phyloP scores from a whole-genome alignment of 2,888 invertebrate genomes.

The Ceramica pisi region DNA sequence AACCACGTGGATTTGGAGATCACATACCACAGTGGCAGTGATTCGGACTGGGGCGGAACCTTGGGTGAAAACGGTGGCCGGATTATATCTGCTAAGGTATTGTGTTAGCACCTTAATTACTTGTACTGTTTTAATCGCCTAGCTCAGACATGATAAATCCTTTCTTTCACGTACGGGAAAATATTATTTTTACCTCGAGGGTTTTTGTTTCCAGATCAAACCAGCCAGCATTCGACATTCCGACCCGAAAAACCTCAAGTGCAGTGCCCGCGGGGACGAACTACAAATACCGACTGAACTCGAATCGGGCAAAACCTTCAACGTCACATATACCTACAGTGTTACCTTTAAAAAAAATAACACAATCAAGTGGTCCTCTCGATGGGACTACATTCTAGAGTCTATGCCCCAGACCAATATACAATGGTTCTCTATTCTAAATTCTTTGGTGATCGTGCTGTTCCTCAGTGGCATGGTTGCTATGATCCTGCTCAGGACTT shows the following conservation, averaged over 20 bases:
- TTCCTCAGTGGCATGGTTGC: constrained; percentile 99
- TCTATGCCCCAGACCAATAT: constrained; percentile 99
- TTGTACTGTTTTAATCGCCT: neutral
- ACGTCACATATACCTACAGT: constrained; percentile 96
- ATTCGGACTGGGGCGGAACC: constrained; percentile 96
- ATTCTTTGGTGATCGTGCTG: constrained; percentile 98
- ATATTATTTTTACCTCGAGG: neutral
- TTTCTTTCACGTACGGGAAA: neutral
- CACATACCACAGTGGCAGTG: constrained; percentile 97
- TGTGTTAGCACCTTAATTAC: constrained; percentile 6
- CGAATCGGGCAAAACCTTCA: constrained; percentile 87
- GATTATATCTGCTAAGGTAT: constrained; percentile 95
- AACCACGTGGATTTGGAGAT: constrained; percentile 99
- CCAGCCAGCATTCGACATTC: constrained; percentile 91
- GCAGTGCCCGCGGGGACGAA: constrained; percentile 89
- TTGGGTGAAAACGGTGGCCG: constrained; percentile 96
- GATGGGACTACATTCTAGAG: constrained; percentile 99
- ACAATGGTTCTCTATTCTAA: constrained; percentile 99
- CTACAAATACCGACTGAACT: constrained; percentile 93
- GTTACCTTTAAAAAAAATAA: constrained; percentile 95
- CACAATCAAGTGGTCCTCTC: constrained; percentile 98
- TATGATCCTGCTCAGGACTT: constrained; percentile 98
- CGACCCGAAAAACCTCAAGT: constrained; percentile 86
- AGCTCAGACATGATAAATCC: neutral
- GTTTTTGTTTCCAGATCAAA: constrained; percentile 77